phyloP scores from a whole-genome alignment of 2,888 invertebrate species.

The Netelia inedita region DNA sequence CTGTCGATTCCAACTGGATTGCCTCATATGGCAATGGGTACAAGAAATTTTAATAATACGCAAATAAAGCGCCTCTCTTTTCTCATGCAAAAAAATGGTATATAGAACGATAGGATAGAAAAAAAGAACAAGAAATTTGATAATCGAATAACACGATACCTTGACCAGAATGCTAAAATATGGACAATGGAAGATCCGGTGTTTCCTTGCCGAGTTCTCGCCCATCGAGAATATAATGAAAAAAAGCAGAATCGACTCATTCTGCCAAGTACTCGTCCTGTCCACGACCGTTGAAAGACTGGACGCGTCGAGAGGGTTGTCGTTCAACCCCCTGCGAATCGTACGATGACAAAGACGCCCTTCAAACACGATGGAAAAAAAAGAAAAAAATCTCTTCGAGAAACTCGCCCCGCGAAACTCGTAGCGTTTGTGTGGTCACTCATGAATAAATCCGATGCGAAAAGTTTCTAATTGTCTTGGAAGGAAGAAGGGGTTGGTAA shows the following conservation, averaged over 20 bases:
- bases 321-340: constrained; percentile 41
- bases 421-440: constrained; percentile 13
- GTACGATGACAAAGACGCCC: neutral
- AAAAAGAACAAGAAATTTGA: constrained; percentile 1
- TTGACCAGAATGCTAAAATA: neutral
- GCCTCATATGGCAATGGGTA: neutral
- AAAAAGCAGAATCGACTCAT: neutral
- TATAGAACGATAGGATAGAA: neutral
- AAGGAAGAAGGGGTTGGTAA: constrained; percentile 26
- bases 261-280: constrained; percentile 22
- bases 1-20: too few species aligned
- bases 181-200: constrained; percentile 26
- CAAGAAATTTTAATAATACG: neutral
- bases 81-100: constrained; percentile 1
- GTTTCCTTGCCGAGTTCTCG: neutral
- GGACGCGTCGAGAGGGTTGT: constrained; percentile 37
- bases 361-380: constrained; percentile 5
- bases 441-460: constrained; percentile 57
- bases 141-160: constrained; percentile 20
- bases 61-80: neutral
- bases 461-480: constrained; percentile 31
- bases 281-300: constrained; percentile 49
- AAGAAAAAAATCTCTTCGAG: constrained; percentile 38
- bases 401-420: constrained; percentile 23
- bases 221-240: neutral